A percentile compares a stretch with the other conserved stretches of the same genome.
phyloP scores from a whole-genome alignment of 1,140 invertebrate species.

The Apis dorsata region DNA sequence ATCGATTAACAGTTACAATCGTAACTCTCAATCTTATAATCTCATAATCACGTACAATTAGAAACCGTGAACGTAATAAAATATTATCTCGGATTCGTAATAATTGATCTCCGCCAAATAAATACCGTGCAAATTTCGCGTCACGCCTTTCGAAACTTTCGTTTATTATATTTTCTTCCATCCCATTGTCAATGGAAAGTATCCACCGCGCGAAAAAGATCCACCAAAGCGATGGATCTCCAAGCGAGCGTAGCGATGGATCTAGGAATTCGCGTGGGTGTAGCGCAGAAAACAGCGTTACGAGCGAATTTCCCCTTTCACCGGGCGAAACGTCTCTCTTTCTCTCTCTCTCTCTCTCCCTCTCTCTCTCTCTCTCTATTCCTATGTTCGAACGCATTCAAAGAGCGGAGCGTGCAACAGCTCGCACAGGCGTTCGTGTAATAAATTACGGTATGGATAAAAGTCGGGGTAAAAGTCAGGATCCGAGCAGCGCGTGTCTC shows the following conservation, averaged over 20 bases:
- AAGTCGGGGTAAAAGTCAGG: conserved; percentile 14
- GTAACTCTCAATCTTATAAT: too few relatives aligned
- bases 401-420: conserved; percentile 30
- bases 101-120: too few relatives aligned
- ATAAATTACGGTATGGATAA: conserved; percentile 23
- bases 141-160: too few relatives aligned
- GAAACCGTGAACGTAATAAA: too few relatives aligned
- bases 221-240: not conserved
- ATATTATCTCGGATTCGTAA: too few relatives aligned
- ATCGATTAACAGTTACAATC: too few relatives aligned
- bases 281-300: conserved; percentile 40
- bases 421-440: not conserved
- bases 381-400: conserved; percentile 14
- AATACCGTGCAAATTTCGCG: too few relatives aligned
- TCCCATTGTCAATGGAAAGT: not conserved
- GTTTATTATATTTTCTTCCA: not conserved
- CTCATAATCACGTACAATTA: too few relatives aligned
- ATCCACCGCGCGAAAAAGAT: not conserved
- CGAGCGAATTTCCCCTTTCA: conserved; percentile 64
- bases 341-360: too few relatives aligned
- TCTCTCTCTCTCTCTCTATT: too few relatives aligned
- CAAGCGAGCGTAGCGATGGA: conserved; percentile 48
- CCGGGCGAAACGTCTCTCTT: conserved; percentile 1
- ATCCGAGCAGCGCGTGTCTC: conserved; percentile 9
- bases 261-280: conserved; percentile 72